Evolutionary conservation across 2,797 vertebrate species (phyloP).

Genomic region (Eulemur rubriventer): DNA sequence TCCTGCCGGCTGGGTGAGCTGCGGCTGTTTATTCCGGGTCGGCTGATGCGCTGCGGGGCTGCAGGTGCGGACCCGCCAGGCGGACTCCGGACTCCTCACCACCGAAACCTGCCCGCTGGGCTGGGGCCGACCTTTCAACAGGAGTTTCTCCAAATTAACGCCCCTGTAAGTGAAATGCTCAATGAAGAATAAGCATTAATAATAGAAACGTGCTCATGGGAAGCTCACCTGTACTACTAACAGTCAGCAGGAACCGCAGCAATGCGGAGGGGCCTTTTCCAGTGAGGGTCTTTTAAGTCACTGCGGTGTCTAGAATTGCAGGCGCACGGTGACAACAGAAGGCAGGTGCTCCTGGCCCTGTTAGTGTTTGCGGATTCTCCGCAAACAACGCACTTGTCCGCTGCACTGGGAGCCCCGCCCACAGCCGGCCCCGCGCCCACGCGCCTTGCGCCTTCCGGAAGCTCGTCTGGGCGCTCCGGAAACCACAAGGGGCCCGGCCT

Average conservation of each 20-base stretch:
- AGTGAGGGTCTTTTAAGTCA: too few species aligned
- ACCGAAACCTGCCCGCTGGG: accelerated
- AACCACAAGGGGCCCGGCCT: accelerated
- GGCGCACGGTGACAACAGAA: accelerated
- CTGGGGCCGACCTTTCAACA: background rate
- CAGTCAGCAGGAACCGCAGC: background rate
- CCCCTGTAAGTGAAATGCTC: background rate
- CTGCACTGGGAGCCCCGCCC: accelerated
- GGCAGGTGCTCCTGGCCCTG: background rate
- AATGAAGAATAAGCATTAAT: background rate
- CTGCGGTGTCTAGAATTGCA: background rate
- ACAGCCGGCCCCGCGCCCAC: accelerated
- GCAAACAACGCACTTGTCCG: background rate
- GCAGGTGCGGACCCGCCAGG: accelerated
- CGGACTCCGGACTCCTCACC: background rate
- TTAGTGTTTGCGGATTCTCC: background rate
- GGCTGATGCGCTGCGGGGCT: too few species aligned
- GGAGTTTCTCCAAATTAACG: background rate
- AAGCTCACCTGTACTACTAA: background rate
- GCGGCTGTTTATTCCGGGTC: background rate
- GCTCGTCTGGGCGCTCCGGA: accelerated
- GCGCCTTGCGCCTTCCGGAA: too few species aligned
- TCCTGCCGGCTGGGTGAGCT: background rate
- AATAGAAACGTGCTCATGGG: background rate
- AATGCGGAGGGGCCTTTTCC: accelerated